Base-by-base conservation (phyloP, 2,888 invertebrate species). In the Meliscaeva auricollis region DNA sequence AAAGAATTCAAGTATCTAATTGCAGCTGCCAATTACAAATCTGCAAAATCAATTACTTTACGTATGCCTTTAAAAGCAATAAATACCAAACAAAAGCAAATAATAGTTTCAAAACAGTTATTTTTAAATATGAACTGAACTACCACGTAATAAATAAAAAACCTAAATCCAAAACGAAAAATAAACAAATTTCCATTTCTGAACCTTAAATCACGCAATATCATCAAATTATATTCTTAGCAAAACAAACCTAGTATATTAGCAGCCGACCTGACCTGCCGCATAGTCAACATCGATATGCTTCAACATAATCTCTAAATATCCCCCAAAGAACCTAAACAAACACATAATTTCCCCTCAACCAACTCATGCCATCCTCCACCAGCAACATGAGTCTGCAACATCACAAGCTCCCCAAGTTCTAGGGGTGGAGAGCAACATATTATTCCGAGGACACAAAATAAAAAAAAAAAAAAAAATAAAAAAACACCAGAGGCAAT, bases 351-450 rank as follows among this genome's bases (percentile, higher is more conserved):
- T 74, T 81, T 56, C 81, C 73, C 85, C 75, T 69, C 17, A 11
- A 1, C 7, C 2, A 41, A 1, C 38, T 48, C 60, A 72, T 48
- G 13, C 44, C 75, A 48, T 46, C 62, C 75, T 62, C 75, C 64
- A 26, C 0, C 7, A 6, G 76, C 76, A 81, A 15, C 81, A 85
- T 60, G 81, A 48, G 50, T 81, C 85, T 64, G 85, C 85, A 77
- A 77, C 85, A 77, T 77, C n/a, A 32, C 3, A 8, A 56, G 22
- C 22, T 0, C 35, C 11, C 66, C 74, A 56, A 22, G 17, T 76
- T 77, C 69, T 54, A 73, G 81, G 69, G 85, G 85, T 69, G 85
- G 81, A 85, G 85, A 77, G 85, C 68, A 85, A 70, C 66, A 84
- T 58, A 75, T 26, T 64, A 56, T 58, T 58, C 70, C 22, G 35